Base-by-base conservation (phyloP, 2,888 invertebrate species). In the Phyto melanocephala region DNA sequence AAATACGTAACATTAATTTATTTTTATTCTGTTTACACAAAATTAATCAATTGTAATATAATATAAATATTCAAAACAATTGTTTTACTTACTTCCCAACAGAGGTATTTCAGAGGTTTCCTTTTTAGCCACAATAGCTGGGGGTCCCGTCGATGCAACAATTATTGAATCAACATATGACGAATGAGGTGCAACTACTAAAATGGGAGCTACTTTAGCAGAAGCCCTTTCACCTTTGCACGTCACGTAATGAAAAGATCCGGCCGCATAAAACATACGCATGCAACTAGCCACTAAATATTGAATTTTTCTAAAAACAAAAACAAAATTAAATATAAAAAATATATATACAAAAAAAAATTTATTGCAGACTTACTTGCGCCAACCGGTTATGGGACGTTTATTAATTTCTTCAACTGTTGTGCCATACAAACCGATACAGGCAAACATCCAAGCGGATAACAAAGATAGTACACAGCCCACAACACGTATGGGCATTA, bases 161-260 rank as follows among this genome's bases (percentile, higher is more conserved):
- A 96, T 94, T 84, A 98, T 93, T 80, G 96, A 95, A 92, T 98
- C 98, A 92, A 96, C 95, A 93, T 95, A 97, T 78, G 96, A 95
- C 45, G 98, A 97, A 91, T 98, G 98, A 2, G 98, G 98, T 4
- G 97, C 98, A 83, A 96, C 93, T 75, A 95, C 95, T 84, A 98
- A 92, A 85, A 98, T 94, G 1, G 97, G 96, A 4, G 98, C 98
- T 85, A 96, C 95, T 22, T 92, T 93, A 68, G 93, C 85, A 15
- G 92, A 89, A 20, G 94, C 94, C 87, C 92, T 91, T 85, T 93
- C 92, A 67, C 98, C 98, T 89, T 94, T 94, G 86, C 95, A 93
- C 86, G 93, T 94, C 85, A 98, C 93, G 87, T 94, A 94, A 88
- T 96, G 95, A 92, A 98, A 97, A 80, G 98, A 97, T 77, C 95